These are phyloP conservation scores for Hippocampus kuda DNA, from an alignment of 2,797 vertebrate species.

Conservation along the genomic window DNA sequence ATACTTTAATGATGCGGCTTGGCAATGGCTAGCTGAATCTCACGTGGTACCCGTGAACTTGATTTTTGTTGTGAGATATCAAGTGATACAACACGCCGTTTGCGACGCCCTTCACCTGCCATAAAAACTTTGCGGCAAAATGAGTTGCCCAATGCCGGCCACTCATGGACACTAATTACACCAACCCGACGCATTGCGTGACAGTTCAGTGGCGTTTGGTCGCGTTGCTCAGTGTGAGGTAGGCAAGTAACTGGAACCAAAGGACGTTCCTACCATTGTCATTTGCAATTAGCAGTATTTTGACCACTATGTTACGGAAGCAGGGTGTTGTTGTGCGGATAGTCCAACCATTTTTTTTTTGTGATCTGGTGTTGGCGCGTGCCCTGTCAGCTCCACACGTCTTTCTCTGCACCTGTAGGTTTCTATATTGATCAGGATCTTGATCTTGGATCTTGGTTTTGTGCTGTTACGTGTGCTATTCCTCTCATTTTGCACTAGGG, in stretches of 20 bases:
- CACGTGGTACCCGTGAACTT: not conserved
- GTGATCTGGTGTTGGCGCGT: not conserved
- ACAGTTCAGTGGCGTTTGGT: not conserved
- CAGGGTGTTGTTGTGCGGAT: conserved; percentile 6
- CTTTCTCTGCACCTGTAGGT: not conserved
- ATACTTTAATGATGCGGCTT: not conserved
- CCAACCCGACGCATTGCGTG: not conserved
- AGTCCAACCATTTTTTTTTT: conserved; percentile 2
- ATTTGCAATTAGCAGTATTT: conserved; percentile 12
- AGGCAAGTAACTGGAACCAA: conserved; percentile 33
- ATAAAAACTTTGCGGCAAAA: not conserved
- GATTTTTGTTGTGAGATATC: not conserved
- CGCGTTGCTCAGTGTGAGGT: not conserved
- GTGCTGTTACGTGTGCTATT: not conserved
- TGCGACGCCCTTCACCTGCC: too few relatives aligned
- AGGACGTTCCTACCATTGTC: conserved; percentile 14
- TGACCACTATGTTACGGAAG: conserved; percentile 30
- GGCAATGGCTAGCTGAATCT: not conserved
- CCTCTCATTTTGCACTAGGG: conserved; percentile 6
- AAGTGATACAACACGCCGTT: not conserved
- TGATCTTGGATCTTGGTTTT: conserved; percentile 6
- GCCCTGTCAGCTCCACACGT: not conserved
- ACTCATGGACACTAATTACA: not conserved
- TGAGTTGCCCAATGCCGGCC: not conserved
- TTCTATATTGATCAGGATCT: not conserved